phyloP scores from a whole-genome alignment of 2,113 vertebrate species.

The Hemicordylus capensis region DNA sequence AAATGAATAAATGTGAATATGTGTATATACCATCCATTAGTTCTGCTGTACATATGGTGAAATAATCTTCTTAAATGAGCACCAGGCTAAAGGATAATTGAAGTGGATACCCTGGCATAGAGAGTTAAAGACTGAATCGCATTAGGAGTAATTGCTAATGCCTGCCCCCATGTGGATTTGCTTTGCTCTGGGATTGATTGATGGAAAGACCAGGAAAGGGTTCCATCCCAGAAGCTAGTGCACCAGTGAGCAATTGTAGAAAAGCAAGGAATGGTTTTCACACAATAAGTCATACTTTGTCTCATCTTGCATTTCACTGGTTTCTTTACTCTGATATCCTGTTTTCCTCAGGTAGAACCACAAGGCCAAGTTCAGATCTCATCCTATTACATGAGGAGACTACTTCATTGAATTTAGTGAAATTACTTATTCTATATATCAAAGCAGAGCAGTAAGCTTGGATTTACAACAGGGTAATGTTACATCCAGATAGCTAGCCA shows the following conservation, averaged over 20 bases:
- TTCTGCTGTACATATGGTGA: not conserved
- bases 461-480: not conserved
- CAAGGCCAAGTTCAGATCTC: not conserved
- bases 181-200: not conserved
- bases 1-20: not conserved
- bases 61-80: conserved; percentile 28
- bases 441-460: not conserved
- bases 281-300: not conserved
- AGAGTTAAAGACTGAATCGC: not conserved
- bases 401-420: not conserved
- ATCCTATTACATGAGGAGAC: not conserved
- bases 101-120: not conserved
- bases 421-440: not conserved
- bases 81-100: conserved; percentile 8
- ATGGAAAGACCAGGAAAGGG: not conserved
- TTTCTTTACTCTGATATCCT: not conserved
- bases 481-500: not conserved
- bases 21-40: not conserved
- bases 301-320: not conserved
- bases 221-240: not conserved
- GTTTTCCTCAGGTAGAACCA: not conserved
- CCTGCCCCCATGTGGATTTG: not conserved
- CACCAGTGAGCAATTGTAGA: not conserved
- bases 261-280: not conserved
- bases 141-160: not conserved